Evolutionary conservation across 2,888 invertebrate species (phyloP), one percentile per base, ranked within the genome.

Genomic region (Caenorhabditis sp.): DNA sequence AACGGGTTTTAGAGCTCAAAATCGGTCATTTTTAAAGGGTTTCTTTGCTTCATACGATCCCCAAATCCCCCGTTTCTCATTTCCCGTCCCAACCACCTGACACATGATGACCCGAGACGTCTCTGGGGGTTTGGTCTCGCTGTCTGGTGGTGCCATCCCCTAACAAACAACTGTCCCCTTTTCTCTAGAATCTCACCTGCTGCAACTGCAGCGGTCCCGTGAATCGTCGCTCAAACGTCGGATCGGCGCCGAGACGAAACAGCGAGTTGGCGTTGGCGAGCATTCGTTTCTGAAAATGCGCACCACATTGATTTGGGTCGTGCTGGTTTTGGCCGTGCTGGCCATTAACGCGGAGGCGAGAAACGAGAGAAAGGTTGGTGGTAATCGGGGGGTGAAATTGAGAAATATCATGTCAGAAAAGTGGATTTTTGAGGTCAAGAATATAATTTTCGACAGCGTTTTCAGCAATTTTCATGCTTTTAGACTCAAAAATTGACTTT

Each of bases 201-300:
- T 85, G 85, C 28, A 89, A 64, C 77, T 88, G 85, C 41, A 89
- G 80, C 1, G 85, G 76, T 8, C 89, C 89, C 10, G 86, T 72
- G 51, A 86, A 84, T 59, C 86, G 72, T 8, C 85, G 66, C 68
- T 88, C 89, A 58, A 86, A 87, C 14, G 77, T 82, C 56, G 86
- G 80, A 87, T 89, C 89, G 22, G 61, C 80, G 16, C 87, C 88
- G 7, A 89, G 54, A 7, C 75, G 70, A 47, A 83, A 85, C 24
- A 89, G 74, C 28, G 89, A 89, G 61, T 84, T 86, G 44, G 84
- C 74, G 69, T 89, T 89, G 38, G 85, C 89, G 35, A 88, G 77
- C 88, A 88, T 88, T 47, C n/a, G 1, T 51, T 22, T 66, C 49
- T 31, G 58, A n/a, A 28, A 35, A 22, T 79, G 64, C 51, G 10